Evolutionary conservation across 2,797 vertebrate genomes (phyloP).

Genomic region (Sebastes miniatus): DNA sequence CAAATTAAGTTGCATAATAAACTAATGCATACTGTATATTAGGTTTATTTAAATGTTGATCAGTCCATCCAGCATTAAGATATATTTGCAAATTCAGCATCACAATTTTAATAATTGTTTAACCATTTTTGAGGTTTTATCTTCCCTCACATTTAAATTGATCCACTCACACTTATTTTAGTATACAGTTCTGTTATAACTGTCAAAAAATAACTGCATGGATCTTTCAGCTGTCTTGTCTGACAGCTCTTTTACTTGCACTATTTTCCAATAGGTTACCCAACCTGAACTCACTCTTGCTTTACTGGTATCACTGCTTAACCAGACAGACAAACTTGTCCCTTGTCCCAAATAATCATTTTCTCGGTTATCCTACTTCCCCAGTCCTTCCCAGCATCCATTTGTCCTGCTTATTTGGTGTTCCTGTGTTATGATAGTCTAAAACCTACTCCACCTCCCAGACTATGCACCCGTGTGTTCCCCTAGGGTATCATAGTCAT

Average conservation of each 20-base stretch:
- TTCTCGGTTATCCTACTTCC: constrained; percentile 54
- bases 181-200: neutral
- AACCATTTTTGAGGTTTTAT: neutral
- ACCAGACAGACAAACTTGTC: constrained; percentile 65
- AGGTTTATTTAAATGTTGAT: neutral
- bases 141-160: neutral
- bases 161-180: neutral
- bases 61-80: neutral
- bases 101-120: neutral
- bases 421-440: constrained; percentile 53
- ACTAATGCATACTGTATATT: neutral
- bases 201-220: neutral
- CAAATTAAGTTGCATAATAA: neutral
- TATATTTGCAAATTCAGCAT: neutral
- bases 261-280: constrained; percentile 8
- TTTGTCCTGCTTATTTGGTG: constrained; percentile 72
- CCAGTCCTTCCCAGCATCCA: constrained; percentile 64
- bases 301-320: constrained; percentile 57
- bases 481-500: constrained; percentile 5
- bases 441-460: constrained; percentile 40
- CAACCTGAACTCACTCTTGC: constrained; percentile 41
- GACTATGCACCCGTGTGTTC: constrained; percentile 22
- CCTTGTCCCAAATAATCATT: constrained; percentile 50
- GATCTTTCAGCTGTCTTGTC: neutral
- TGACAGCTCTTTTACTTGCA: neutral